phyloP scores from a whole-genome alignment of 2,113 vertebrate genomes.

The Pterocles burchelli region DNA sequence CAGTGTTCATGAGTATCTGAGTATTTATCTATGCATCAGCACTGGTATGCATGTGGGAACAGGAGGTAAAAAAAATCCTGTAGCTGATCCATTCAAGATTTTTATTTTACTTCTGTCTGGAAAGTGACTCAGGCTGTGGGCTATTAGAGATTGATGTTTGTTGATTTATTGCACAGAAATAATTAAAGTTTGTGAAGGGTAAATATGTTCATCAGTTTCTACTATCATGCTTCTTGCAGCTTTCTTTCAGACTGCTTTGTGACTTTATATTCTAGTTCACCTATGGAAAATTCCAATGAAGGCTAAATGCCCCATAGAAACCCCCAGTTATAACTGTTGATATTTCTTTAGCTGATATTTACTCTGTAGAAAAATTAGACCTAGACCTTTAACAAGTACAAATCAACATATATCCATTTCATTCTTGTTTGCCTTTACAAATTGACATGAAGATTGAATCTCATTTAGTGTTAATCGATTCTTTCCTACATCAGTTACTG shows the following conservation, averaged over 20 bases:
- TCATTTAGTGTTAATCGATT: background rate
- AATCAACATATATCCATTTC: background rate
- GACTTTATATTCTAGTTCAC: background rate
- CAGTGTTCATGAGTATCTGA: fast-evolving
- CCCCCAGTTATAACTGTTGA: background rate
- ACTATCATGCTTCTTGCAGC: background rate
- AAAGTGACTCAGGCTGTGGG: background rate
- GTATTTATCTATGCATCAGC: background rate
- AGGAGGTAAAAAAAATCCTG: background rate
- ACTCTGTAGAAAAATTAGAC: background rate
- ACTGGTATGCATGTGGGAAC: background rate
- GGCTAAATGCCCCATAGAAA: background rate
- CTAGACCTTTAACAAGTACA: background rate
- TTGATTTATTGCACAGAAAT: background rate
- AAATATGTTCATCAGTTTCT: background rate
- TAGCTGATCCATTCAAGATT: background rate
- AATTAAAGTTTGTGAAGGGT: background rate
- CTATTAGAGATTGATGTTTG: background rate
- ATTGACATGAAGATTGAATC: background rate
- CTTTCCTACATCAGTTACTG: background rate
- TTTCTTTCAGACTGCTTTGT: background rate
- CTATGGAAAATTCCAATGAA: background rate
- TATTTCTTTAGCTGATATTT: background rate
- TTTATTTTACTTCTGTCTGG: background rate
- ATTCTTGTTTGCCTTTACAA: background rate